A percentile compares a stretch with the other conserved stretches of the same genome.
Evolutionary conservation across 2,113 vertebrate genomes (phyloP).

Genomic region (Brachyhypopomus occidentalis): DNA sequence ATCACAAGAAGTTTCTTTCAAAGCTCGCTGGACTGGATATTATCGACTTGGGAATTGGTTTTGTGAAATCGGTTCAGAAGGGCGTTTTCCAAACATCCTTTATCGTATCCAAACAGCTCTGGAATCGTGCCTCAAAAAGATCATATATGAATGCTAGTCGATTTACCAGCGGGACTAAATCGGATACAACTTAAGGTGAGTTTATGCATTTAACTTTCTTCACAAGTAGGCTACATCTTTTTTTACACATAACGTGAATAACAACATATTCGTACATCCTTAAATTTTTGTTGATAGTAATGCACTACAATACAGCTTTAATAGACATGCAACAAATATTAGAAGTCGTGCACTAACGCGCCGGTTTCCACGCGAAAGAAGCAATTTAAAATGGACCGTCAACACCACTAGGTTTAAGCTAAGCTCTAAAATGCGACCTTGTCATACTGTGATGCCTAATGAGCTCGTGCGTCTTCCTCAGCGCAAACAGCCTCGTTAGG

Average conservation of each 20-base stretch:
- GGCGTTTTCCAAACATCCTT: constrained; percentile 26
- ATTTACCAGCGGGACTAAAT: constrained; percentile 16
- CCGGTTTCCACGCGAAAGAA: too few species aligned
- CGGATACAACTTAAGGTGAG: constrained; percentile 29
- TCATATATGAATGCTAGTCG: not conserved
- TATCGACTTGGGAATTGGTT: constrained; percentile 48
- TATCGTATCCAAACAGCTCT: constrained; percentile 6
- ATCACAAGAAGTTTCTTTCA: not conserved
- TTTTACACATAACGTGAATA: not conserved
- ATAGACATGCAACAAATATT: too few species aligned
- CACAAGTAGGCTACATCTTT: not conserved
- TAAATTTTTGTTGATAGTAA: too few species aligned
- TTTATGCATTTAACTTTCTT: not conserved
- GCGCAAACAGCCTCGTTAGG: not conserved
- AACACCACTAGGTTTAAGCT: not conserved
- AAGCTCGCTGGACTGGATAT: constrained; percentile 51
- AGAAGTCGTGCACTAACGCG: too few species aligned
- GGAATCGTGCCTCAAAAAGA: constrained; percentile 28
- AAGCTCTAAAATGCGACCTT: not conserved
- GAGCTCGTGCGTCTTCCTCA: too few species aligned
- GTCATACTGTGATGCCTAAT: not conserved
- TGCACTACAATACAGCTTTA: too few species aligned
- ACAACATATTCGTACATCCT: too few species aligned
- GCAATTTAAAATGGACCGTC: too few species aligned
- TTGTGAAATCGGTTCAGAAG: constrained; percentile 34